phyloP scores from a whole-genome alignment of 2,797 vertebrate genomes.

The Coendou prehensilis region DNA sequence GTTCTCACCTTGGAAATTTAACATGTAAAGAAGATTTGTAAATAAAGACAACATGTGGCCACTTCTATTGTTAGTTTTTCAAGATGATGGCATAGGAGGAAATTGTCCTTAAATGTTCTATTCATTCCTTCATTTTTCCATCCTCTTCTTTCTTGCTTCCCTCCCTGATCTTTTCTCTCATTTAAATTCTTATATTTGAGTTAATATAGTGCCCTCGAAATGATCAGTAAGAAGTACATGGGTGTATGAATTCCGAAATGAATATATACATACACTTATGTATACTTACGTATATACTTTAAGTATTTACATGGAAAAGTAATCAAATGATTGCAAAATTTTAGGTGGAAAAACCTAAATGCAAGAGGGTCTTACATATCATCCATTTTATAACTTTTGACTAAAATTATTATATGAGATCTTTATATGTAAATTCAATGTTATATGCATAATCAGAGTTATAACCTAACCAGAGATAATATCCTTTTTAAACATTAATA shows the following conservation, averaged over 20 bases:
- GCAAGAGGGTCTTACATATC: not conserved
- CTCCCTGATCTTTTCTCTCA: not conserved
- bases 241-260: not conserved
- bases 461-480: not conserved
- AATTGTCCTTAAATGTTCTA: not conserved
- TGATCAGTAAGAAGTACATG: not conserved
- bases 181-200: not conserved
- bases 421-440: not conserved
- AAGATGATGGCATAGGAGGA: not conserved
- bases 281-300: not conserved
- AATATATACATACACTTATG: not conserved
- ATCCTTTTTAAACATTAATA: constrained; percentile 37
- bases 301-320: not conserved
- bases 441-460: not conserved
- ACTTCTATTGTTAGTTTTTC: not conserved
- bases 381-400: not conserved
- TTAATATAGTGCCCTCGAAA: not conserved
- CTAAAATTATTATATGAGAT: not conserved
- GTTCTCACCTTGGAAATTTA: not conserved
- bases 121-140: not conserved
- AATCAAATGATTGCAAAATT: not conserved
- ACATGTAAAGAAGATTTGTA: not conserved
- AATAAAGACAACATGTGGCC: not conserved
- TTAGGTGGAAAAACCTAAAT: not conserved
- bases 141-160: not conserved